Evolutionary conservation across 2,888 invertebrate species (phyloP), one percentile per base, ranked within the genome.

Genomic region (Archips xylosteana): DNA sequence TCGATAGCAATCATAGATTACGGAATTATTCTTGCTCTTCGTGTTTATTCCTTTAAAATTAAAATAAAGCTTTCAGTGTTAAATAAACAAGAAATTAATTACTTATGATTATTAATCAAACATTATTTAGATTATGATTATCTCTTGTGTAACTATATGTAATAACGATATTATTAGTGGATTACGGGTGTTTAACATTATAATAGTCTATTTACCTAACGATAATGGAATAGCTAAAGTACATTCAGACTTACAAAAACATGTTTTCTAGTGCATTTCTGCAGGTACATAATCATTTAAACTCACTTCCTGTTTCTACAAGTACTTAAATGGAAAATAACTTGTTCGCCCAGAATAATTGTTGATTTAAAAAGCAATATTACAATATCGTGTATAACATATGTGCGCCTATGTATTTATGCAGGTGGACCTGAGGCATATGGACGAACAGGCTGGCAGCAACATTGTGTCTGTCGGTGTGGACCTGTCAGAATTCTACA

Each of bases 401-500:
- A 57, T 49, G n/a, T 42, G 42, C 45, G 62, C 47, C 10, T 39
- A 13, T 64, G 75, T 81, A 75, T 87, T 85, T 87, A 84, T 83
- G 78, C 95, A 98, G 98, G 98, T 98, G 90, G 98, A 98, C 92
- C 95, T 98, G 86, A 95, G 98, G 83, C 98, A 98, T 87, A 98
- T 98, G 97, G 98, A 98, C 87, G 98, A 98, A 92, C 96, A 97
- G 85, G 96, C 97, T 64, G 98, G 97, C 82, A 98, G 98, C 90
- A 98, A 98, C 90, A 95, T 98, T 81, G 98, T 98, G 78, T 98
- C 98, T 75, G 97, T 98, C 76, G 99, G 99, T 70, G 99, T 99
- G 76, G 99, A 99, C 93, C 96, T 99, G 78, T 97, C 98, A 70
- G 99, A 99, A 94, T 99, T 99, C 95, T 99, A 99, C 95, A 98